Conservation (phyloP, 92 coral and sea anemone genomes). For the Porites evermanni region DNA sequence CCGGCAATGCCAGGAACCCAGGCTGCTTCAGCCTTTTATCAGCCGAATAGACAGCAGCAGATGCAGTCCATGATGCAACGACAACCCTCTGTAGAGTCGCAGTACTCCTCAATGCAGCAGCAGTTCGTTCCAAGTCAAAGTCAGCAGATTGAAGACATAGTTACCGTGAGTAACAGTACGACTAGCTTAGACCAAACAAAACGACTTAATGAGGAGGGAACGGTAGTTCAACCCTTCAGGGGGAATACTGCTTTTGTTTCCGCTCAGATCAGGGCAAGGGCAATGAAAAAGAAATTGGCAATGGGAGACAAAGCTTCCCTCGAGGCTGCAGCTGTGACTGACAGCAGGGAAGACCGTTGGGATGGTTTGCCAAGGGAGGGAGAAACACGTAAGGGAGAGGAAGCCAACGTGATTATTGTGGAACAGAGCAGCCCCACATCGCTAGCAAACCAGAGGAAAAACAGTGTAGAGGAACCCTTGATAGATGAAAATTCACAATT, state of each 20-base stretch:
- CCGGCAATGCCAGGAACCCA: slow-evolving; percentile 89
- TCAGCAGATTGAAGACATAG: slow-evolving; percentile 55
- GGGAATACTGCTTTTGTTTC: slow-evolving; percentile 19
- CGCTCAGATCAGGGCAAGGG: slow-evolving; percentile 23
- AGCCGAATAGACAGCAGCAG: slow-evolving; percentile 73
- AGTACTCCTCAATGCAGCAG: slow-evolving; percentile 35
- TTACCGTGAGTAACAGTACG: slow-evolving; percentile 41
- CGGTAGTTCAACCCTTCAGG: slow-evolving; percentile 14
- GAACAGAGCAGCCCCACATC: background rate
- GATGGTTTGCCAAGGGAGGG: background rate
- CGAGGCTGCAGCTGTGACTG: background rate
- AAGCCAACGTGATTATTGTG: background rate
- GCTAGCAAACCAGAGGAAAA: background rate
- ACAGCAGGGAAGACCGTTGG: background rate
- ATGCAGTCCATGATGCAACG: slow-evolving; percentile 53
- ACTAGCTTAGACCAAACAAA: slow-evolving; percentile 15
- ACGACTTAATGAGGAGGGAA: background rate
- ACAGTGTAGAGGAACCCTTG: background rate
- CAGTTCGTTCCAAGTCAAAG: slow-evolving; percentile 46
- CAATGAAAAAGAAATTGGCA: slow-evolving; percentile 6
- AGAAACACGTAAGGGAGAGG: background rate
- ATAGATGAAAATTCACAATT: slow-evolving; percentile 9
- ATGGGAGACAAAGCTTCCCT: slow-evolving; percentile 4
- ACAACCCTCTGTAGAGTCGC: slow-evolving; percentile 52
- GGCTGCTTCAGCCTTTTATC: slow-evolving; percentile 87